Base-by-base conservation (phyloP, 2,797 vertebrate genomes). In the Gouania willdenowi region DNA sequence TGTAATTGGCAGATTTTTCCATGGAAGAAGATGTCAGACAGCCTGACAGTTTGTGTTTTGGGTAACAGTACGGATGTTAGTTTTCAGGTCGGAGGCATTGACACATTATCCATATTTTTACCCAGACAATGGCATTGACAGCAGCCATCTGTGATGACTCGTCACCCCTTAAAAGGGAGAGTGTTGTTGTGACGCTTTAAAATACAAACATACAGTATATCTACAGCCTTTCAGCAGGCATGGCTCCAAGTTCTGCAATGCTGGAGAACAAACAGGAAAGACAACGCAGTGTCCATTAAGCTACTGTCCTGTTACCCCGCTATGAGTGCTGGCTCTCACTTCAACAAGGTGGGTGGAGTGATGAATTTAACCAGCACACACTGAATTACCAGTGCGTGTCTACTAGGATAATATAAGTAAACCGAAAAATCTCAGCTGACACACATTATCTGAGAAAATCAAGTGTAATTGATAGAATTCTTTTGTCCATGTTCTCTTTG, bases 201-300 rank as follows among this genome's bases (percentile, higher is more conserved):
- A n/a, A n/a, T n/a, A n/a, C n/a, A 55, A n/a, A 42, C 65, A 64
- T 65, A 53, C 30, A 27, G 18, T n/a, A n/a, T n/a, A n/a, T n/a
- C 52, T 58, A 61, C 64, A 69, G 66, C 49, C 71, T 65, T 61
- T 18, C 19, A 14, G 52, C 64, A 39, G 77, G 74, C 79, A 72
- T 3, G 24, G 40, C 22, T 81, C 79, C 84, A 82, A 64, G 65
- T 79, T 75, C 74, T 31, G 66, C 79, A 55, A 77, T 17, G 69
- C 48, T 57, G 44, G 63, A 66, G 54, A 60, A 70, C 67, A 85
- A 83, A 83, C 75, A 79, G 83, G 82, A 84, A 84, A 75, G 66
- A 78, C 44, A 70, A 45, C 76, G 70, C 52, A 74, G 67, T 61
- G 68, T 66, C 73, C 67, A 46, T 73, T 76, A 73, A 69, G 73